phyloP scores from a whole-genome alignment of 2,888 invertebrate genomes.

The Thecophora atra region DNA sequence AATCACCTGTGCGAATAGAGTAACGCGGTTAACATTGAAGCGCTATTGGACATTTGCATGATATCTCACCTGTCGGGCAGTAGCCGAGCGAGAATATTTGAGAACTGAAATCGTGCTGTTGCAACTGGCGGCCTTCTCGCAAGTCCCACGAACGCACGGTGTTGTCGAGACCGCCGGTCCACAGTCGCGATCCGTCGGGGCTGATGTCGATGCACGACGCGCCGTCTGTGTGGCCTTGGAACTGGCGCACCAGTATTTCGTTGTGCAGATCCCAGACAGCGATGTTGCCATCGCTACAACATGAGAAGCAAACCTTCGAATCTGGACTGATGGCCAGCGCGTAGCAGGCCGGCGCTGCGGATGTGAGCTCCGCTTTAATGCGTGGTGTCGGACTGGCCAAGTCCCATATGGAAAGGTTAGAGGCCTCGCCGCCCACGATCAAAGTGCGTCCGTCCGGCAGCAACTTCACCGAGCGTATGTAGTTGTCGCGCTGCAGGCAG shows the following conservation, averaged over 20 bases:
- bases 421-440: slow-evolving; percentile 96
- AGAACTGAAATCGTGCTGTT: slow-evolving; percentile 95
- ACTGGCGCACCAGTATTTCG: slow-evolving; percentile 90
- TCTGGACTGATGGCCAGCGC: slow-evolving; percentile 97
- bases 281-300: slow-evolving; percentile 98
- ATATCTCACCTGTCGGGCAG: slow-evolving; percentile 82
- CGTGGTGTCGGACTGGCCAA: slow-evolving; percentile 89
- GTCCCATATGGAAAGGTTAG: slow-evolving; percentile 96
- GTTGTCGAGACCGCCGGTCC: slow-evolving; percentile 96
- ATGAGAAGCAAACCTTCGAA: slow-evolving; percentile 97
- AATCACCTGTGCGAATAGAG: slow-evolving; percentile 73
- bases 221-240: slow-evolving; percentile 97
- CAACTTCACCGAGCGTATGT: slow-evolving; percentile 94
- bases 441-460: slow-evolving; percentile 92
- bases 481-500: slow-evolving; percentile 94
- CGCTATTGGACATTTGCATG: not conserved
- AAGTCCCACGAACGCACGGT: slow-evolving; percentile 97
- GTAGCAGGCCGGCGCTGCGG: slow-evolving; percentile 96
- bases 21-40: not conserved
- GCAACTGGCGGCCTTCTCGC: slow-evolving; percentile 89
- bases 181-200: slow-evolving; percentile 86
- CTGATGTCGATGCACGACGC: slow-evolving; percentile 98
- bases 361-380: slow-evolving; percentile 89
- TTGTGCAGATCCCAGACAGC: slow-evolving; percentile 95
- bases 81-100: slow-evolving; percentile 88